Evolutionary conservation across 2,888 invertebrate genomes (phyloP), one percentile per base, ranked within the genome.

Genomic region (Chrysolina oricalcia): DNA sequence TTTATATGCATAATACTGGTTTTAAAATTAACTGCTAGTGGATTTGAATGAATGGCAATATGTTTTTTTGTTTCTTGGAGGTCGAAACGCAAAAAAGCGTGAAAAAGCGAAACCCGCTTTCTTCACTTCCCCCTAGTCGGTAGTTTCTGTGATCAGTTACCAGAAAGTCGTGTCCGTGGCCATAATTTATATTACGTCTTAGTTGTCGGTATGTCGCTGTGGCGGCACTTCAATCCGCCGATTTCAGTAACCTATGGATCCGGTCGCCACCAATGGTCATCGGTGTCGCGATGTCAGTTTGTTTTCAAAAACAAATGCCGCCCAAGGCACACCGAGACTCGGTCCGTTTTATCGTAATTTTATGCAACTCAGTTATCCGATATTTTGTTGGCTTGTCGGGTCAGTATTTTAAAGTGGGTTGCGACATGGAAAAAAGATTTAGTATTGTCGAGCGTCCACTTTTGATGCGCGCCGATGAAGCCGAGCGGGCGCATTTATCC

Each of bases 151-250:
- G 27, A 23, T 35, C 59, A 59, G 59, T 59, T 35, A 59, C 59
- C 59, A 59, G 59, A 59, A 65, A 64, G 65, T 56, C 15, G 68
- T 64, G 40, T 56, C 53, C 56, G 68, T 41, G 40, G 62, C 63
- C 50, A 63, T 73, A 53, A 70, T 66, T 74, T 74, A 74, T 74
- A 48, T 74, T 43, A 74, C 74, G 65, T 70, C 70, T 74, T 15
- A 66, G 66, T 74, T 74, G 27, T 27, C 10, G 59, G 64, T 40
- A 59, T 74, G 70, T 70, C 50, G 70, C 70, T 74, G 74, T 70
- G 70, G 74, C 74, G 74, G 74, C 70, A 74, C 66, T 70, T 70
- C 74, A 70, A 66, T 70, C 70, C 70, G 62, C 74, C 70, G 74
- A 74, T 74, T 66, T 70, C 40, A 70, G 74, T 74, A 64, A 56